Conservation (phyloP, 2,113 vertebrate species). For the Mellivora capensis region DNA sequence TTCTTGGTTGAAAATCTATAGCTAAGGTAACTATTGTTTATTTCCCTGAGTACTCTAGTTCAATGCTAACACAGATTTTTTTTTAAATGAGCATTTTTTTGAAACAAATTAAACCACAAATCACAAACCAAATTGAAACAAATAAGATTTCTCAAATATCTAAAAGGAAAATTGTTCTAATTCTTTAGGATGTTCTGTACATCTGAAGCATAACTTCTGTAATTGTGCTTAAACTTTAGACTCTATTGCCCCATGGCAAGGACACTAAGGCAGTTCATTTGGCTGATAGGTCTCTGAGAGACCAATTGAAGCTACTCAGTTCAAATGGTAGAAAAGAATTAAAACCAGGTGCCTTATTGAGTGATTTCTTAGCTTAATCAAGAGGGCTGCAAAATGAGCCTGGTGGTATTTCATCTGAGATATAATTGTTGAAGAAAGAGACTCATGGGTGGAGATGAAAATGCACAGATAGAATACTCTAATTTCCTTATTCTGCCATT, state of each 20-base stretch:
- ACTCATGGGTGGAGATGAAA: constrained; percentile 24
- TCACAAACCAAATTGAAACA: not conserved
- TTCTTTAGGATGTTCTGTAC: not conserved
- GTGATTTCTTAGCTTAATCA: constrained; percentile 55
- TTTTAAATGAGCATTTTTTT: constrained; percentile 23
- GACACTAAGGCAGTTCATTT: constrained; percentile 48
- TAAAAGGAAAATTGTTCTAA: not conserved
- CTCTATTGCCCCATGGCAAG: constrained; percentile 14
- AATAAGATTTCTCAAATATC: not conserved
- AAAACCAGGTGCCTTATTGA: constrained; percentile 6
- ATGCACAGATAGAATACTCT: not conserved
- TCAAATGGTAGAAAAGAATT: constrained; percentile 43
- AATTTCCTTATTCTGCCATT: constrained; percentile 33
- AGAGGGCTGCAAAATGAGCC: constrained; percentile 33
- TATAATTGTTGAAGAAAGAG: constrained; percentile 44
- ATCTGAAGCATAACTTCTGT: not conserved
- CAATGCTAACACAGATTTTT: not conserved
- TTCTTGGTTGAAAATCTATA: constrained; percentile 42
- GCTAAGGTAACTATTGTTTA: constrained; percentile 25
- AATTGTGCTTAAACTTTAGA: constrained; percentile 43
- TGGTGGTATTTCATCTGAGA: constrained; percentile 37
- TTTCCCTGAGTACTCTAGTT: not conserved
- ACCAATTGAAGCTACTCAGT: constrained; percentile 41
- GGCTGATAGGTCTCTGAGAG: constrained; percentile 66
- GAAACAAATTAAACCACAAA: not conserved